Evolutionary conservation across 2,113 vertebrate species (phyloP).

Genomic region (Percina caprodes): DNA sequence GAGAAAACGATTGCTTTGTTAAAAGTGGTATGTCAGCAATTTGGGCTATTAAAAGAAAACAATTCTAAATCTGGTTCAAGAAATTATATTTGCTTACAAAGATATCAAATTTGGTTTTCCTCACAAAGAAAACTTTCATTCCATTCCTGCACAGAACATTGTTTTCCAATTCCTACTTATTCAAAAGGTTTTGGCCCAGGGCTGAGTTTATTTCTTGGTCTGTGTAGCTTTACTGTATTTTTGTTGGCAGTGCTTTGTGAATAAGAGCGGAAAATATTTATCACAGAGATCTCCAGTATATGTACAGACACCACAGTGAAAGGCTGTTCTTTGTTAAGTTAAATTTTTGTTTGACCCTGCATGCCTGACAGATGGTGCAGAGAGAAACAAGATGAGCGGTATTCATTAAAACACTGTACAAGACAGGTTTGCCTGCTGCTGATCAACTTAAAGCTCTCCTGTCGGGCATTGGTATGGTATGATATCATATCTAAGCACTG

Average conservation of each 20-base stretch:
- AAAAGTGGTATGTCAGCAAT: conserved; percentile 60
- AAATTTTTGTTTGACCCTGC: conserved; percentile 59
- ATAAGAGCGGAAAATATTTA: conserved; percentile 53
- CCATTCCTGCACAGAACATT: conserved; percentile 26
- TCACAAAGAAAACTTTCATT: conserved; percentile 45
- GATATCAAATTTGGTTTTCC: conserved; percentile 52
- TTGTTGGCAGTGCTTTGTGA: conserved; percentile 44
- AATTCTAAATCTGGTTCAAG: conserved; percentile 57
- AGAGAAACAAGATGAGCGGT: conserved; percentile 58
- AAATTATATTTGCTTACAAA: conserved; percentile 60
- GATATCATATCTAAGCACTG: conserved; percentile 54
- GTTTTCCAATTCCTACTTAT: conserved; percentile 32
- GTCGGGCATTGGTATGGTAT: conserved; percentile 49
- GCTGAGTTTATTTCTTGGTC: conserved; percentile 43
- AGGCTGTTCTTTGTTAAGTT: conserved; percentile 55
- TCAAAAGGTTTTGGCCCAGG: conserved; percentile 45
- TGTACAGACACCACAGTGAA: conserved; percentile 39
- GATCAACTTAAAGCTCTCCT: conserved; percentile 75
- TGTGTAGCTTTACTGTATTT: conserved; percentile 66
- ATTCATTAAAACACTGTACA: conserved; percentile 72
- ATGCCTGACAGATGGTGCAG: conserved; percentile 75
- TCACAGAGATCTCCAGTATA: conserved; percentile 32
- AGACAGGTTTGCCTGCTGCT: conserved; percentile 69
- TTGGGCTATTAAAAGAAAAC: conserved; percentile 65
- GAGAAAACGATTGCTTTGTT: conserved; percentile 43